phyloP scores from a whole-genome alignment of 2,797 vertebrate species.

The Coendou prehensilis region DNA sequence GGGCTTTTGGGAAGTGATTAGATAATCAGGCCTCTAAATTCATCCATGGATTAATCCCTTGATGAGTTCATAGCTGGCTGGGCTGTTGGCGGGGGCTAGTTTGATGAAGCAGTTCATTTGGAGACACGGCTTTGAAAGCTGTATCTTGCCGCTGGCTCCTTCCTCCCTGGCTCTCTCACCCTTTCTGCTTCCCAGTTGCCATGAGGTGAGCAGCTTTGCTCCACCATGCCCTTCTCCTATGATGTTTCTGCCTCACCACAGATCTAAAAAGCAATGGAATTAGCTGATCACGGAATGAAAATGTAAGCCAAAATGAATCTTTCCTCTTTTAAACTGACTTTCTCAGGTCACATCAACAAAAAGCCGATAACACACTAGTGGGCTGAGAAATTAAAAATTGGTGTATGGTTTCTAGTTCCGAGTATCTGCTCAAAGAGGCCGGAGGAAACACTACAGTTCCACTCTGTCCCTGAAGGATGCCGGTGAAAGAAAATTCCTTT shows the following conservation, averaged over 20 bases:
- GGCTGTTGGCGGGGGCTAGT: neutral
- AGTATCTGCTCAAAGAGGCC: neutral
- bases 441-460: neutral
- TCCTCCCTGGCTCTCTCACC: neutral
- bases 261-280: neutral
- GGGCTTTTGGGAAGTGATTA: neutral
- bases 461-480: neutral
- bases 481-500: neutral
- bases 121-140: neutral
- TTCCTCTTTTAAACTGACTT: neutral
- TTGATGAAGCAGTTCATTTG: neutral
- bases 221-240: neutral
- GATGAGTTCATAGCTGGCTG: neutral
- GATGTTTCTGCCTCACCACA: neutral
- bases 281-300: neutral
- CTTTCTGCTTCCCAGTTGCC: neutral
- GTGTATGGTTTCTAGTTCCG: neutral
- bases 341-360: neutral
- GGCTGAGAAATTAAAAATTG: neutral
- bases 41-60: neutral
- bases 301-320: neutral
- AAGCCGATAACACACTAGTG: neutral
- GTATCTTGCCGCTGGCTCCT: neutral
- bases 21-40: neutral
- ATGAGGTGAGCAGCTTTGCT: neutral